Evolutionary conservation across 2,113 vertebrate genomes (phyloP).

Genomic region (Sturnira hondurensis): DNA sequence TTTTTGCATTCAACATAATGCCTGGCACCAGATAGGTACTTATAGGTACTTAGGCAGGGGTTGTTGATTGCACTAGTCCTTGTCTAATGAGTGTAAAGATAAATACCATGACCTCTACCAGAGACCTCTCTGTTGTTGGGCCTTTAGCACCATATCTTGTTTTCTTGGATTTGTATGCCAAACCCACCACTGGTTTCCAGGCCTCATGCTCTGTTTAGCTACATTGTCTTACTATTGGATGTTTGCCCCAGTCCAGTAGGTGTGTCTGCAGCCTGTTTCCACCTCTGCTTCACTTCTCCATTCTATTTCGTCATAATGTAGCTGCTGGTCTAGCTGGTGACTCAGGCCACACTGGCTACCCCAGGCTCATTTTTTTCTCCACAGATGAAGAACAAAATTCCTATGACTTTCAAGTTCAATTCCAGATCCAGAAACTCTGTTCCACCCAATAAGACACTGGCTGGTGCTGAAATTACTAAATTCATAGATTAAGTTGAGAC

Average conservation of each 20-base stretch:
- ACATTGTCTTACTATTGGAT: neutral
- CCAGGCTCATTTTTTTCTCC: neutral
- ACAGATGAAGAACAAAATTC: neutral
- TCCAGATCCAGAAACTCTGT: neutral
- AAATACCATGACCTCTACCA: neutral
- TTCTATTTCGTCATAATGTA: neutral
- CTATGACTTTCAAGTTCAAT: neutral
- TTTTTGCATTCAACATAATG: neutral
- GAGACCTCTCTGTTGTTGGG: neutral
- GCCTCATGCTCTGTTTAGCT: neutral
- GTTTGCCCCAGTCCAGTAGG: neutral
- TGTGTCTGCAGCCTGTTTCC: neutral
- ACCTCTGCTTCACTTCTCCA: neutral
- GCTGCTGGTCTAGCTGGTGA: neutral
- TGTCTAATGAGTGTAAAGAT: neutral
- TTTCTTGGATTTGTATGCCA: neutral
- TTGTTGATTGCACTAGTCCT: neutral
- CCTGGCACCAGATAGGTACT: neutral
- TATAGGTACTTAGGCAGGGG: neutral
- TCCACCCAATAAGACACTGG: neutral
- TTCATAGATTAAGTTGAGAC: conserved; percentile 8
- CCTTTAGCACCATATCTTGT: neutral
- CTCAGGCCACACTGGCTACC: neutral
- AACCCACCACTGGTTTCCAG: neutral
- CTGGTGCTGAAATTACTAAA: neutral